Conservation (phyloP, 1,140 invertebrate species). For the Drosophila bocqueti region DNA sequence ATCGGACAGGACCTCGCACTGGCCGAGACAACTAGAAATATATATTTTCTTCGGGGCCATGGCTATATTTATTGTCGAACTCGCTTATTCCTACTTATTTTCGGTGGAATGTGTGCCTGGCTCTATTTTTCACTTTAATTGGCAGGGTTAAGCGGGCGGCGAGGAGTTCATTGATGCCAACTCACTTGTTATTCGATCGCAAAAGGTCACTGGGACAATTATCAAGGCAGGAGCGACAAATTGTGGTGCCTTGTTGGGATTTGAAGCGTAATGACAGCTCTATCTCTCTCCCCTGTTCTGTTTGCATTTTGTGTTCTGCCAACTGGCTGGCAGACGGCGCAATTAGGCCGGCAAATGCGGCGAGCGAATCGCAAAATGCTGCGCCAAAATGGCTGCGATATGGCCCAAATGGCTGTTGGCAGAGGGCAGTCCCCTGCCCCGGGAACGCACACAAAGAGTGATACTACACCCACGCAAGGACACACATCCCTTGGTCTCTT, state of each 20-base stretch:
- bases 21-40: conserved; percentile 60
- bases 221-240: conserved; percentile 42
- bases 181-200: conserved; percentile 52
- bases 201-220: conserved; percentile 72
- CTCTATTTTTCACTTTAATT: conserved; percentile 78
- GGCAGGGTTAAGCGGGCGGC: conserved; percentile 69
- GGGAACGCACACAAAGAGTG: background rate
- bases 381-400: conserved; percentile 17
- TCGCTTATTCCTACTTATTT: conserved; percentile 33
- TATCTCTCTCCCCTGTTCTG: conserved; percentile 29
- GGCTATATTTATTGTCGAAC: conserved; percentile 74
- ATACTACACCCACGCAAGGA: conserved; percentile 21
- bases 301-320: conserved; percentile 29
- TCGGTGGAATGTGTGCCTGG: conserved; percentile 25
- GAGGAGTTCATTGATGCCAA: conserved; percentile 44
- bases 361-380: conserved; percentile 29
- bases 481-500: conserved; percentile 30
- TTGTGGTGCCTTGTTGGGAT: conserved; percentile 35
- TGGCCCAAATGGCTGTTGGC: conserved; percentile 19
- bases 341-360: conserved; percentile 75
- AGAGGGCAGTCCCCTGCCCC: conserved; percentile 2
- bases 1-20: conserved; percentile 38
- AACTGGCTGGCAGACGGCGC: conserved; percentile 55
- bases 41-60: conserved; percentile 43
- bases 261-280: conserved; percentile 42